phyloP scores from a whole-genome alignment of 2,113 vertebrate genomes.

The Chaetodon trifascialis region DNA sequence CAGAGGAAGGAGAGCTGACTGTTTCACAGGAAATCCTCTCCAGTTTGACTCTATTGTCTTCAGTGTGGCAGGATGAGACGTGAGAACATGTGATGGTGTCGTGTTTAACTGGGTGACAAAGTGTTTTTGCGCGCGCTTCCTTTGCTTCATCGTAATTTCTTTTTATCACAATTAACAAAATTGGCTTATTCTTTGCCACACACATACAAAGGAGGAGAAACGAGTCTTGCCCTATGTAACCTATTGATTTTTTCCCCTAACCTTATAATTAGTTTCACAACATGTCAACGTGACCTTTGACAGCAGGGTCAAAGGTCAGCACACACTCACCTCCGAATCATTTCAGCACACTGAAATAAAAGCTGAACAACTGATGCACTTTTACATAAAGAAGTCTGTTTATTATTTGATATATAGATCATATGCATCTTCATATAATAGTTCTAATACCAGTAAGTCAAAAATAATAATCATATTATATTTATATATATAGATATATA shows the following conservation, averaged over 20 bases:
- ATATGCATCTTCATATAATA: constrained; percentile 85
- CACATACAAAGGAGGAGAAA: background rate
- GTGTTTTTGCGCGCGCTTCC: background rate
- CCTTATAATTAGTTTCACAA: background rate
- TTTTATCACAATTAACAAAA: background rate
- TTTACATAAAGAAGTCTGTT: constrained; percentile 85
- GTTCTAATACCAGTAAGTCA: constrained; percentile 85
- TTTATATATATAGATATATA: constrained; percentile 81
- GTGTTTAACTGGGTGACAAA: background rate
- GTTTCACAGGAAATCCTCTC: constrained; percentile 48
- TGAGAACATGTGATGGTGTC: background rate
- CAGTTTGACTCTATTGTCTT: constrained; percentile 39
- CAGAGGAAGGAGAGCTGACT: constrained; percentile 51
- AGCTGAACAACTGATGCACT: constrained; percentile 40
- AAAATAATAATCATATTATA: constrained; percentile 87
- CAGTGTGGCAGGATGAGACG: constrained; percentile 8
- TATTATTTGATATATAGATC: constrained; percentile 84
- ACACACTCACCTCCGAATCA: background rate
- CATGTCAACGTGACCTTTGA: background rate
- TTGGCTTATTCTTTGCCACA: background rate
- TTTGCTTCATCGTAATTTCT: too few relatives aligned
- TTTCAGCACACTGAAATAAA: constrained; percentile 37
- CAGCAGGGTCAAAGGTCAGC: constrained; percentile 23
- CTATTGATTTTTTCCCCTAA: constrained; percentile 2
- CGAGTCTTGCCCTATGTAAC: background rate